Evolutionary conservation across 2,113 vertebrate species (phyloP), one percentile per base, ranked within the genome.

Genomic region (Hystrix cristata): DNA sequence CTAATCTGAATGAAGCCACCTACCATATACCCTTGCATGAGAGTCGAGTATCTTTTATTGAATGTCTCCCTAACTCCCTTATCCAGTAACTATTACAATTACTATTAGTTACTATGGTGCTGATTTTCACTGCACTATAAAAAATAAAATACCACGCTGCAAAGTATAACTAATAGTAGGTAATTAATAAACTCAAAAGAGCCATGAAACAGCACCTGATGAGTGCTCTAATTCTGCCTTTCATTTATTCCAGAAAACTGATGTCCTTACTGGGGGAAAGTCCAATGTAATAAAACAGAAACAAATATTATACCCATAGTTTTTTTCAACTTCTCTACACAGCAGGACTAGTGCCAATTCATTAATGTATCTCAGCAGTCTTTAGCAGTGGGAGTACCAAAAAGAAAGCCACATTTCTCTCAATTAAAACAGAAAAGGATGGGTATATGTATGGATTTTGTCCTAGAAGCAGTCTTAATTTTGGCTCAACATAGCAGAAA

Each of bases 401-500:
- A 59, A 76, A 74, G 87, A n/a, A 90, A 67, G 82, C 72, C 82
- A 86, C 18, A 3, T 29, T 80, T 89, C 74, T 85, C 78, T 93
- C 72, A 55, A 10, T 55, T 71, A 82, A 94, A 93, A 94, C n/a
- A 78, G 29, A 93, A 62, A 76, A 80, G 59, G 65, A 71, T 76
- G 46, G 82, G 31, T 55, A 0, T 43, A 67, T 9, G 25, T 29
- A 62, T 21, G 78, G 29, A 53, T 83, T 78, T 46, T 76, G 25
- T 82, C 91, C 83, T 87, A 86, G 72, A 82, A 78, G 59, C 43
- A 86, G 86, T n/a, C 85, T 82, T 48, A 57, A 51, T 78, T 69
- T 78, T 62, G 76, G 96, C 90, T 96, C 79, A 83, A 89, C 38
- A 38, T 51, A 88, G 76, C 84, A 90, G 46, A 88, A 87, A 95